Percentiles rank a stretch among this genome's conserved stretches.
Conservation (phyloP, 2,113 vertebrate genomes). For the Pedetes capensis region DNA sequence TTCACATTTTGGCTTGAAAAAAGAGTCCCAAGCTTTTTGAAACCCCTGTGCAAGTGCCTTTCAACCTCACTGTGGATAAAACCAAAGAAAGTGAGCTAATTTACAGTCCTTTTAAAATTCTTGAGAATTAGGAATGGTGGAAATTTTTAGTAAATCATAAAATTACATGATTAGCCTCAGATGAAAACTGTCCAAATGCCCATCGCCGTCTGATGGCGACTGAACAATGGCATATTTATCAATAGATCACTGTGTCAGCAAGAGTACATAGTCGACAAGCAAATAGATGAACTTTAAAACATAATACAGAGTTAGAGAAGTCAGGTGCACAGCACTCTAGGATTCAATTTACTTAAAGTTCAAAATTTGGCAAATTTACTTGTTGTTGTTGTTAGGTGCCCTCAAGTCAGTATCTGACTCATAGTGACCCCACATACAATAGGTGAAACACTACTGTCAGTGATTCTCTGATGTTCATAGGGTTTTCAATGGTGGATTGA, state of each 20-base stretch:
- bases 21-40: not conserved
- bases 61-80: not conserved
- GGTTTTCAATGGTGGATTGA: too few species aligned
- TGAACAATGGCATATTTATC: not conserved
- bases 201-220: not conserved
- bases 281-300: not conserved
- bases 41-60: not conserved
- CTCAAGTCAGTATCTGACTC: too few species aligned
- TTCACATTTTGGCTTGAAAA: not conserved
- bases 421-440: too few species aligned
- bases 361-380: not conserved
- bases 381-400: too few species aligned
- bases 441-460: too few species aligned
- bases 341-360: not conserved
- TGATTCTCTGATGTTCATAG: too few species aligned
- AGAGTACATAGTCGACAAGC: not conserved
- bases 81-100: not conserved
- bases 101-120: slow-evolving; percentile 17
- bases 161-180: not conserved
- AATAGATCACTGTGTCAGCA: not conserved
- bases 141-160: slow-evolving; percentile 7
- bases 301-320: not conserved
- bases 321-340: not conserved
- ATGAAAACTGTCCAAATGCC: not conserved
- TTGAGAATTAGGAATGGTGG: not conserved